Evolutionary conservation across 2,888 invertebrate species (phyloP).

Genomic region (Chrysolina americana): DNA sequence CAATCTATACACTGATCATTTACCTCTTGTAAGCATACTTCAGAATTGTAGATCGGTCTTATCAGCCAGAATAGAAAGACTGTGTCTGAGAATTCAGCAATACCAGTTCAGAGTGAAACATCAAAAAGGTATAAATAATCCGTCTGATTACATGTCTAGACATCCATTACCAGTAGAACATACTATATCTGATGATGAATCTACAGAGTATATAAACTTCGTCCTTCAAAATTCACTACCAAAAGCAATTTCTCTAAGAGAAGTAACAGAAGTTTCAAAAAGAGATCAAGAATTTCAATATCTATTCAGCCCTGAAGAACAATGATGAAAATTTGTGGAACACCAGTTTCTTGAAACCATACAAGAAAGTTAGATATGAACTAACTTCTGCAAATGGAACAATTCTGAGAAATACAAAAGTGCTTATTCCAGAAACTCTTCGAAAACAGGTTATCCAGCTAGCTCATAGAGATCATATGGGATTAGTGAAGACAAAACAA

Average conservation of each 20-base stretch:
- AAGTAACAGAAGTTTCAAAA: not conserved
- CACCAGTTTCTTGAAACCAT: no score
- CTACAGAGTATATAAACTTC: slow-evolving; percentile 9
- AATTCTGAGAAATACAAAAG: no score
- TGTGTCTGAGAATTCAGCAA: not conserved
- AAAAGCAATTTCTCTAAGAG: not conserved
- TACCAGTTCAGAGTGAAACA: not conserved
- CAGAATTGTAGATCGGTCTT: not conserved
- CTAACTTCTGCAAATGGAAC: not conserved
- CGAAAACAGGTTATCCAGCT: no score
- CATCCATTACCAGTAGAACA: not conserved
- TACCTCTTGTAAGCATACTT: not conserved
- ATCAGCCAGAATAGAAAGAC: slow-evolving; percentile 2
- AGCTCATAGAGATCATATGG: no score
- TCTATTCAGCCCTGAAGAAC: no score
- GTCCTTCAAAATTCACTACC: not conserved
- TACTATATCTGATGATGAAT: no score
- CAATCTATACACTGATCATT: not conserved
- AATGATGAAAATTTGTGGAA: no score
- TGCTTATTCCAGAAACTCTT: no score
- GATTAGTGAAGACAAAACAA: no score
- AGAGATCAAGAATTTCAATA: not conserved
- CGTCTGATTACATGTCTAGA: not conserved
- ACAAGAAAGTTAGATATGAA: no score
- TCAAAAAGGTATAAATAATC: not conserved